Conservation (phyloP, 2,113 vertebrate species). For the Strix aluco region DNA sequence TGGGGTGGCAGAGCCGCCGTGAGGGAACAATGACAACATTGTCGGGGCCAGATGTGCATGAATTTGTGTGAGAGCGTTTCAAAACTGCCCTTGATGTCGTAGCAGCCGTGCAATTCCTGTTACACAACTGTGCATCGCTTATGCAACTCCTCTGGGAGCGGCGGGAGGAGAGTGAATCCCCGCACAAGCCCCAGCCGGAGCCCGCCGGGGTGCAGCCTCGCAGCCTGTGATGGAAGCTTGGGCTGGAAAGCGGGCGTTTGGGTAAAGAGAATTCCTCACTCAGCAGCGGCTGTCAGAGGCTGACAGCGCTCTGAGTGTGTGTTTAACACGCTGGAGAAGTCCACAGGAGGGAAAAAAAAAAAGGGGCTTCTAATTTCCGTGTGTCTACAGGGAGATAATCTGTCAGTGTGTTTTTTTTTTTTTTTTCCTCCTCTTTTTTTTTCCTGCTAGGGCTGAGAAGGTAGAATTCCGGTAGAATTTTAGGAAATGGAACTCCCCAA, state of each 20-base stretch:
- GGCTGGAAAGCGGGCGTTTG: rapidly evolving
- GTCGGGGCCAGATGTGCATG: not conserved
- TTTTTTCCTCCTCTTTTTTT: not conserved
- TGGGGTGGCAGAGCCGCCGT: not conserved
- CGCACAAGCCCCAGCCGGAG: rapidly evolving
- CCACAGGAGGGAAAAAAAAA: not conserved
- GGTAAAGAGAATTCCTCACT: not conserved
- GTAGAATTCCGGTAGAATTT: not conserved
- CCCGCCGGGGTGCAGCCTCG: rapidly evolving
- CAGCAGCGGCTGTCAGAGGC: rapidly evolving
- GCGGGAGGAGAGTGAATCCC: rapidly evolving
- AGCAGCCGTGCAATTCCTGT: rapidly evolving
- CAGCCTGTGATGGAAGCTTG: rapidly evolving
- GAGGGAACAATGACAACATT: rapidly evolving
- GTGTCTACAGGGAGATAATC: not conserved
- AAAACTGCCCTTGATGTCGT: rapidly evolving
- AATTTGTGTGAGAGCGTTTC: not conserved
- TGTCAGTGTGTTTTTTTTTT: not conserved
- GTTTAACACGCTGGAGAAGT: not conserved
- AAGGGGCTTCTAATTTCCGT: not conserved
- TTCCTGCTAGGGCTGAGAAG: no score
- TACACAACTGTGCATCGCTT: rapidly evolving
- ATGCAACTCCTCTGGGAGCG: rapidly evolving
- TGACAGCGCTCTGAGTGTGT: rapidly evolving
- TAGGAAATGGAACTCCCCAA: not conserved